Evolutionary conservation across 1,140 invertebrate species (phyloP).

Genomic region (Trichonephila clavipes): DNA sequence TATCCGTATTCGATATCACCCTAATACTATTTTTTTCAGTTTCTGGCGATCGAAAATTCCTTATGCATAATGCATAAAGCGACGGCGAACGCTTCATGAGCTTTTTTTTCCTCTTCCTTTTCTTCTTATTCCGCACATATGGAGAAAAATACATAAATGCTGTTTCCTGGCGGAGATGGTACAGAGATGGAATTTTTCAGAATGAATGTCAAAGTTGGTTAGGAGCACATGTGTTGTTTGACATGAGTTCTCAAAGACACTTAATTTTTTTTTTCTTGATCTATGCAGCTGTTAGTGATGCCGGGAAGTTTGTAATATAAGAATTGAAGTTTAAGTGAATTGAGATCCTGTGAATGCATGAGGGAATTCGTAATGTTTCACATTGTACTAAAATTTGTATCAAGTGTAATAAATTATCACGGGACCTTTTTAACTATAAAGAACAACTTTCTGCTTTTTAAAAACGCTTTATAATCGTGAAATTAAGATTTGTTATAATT

Average conservation of each 20-base stretch:
- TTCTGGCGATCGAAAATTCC: conserved; percentile 39
- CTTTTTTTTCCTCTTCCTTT: neutral
- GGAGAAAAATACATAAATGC: conserved; percentile 38
- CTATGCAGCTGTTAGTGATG: neutral
- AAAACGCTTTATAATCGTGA: too few species aligned
- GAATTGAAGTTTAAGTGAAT: too few species aligned
- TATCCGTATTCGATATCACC: conserved; percentile 70
- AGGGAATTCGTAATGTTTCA: too few species aligned
- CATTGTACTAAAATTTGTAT: too few species aligned
- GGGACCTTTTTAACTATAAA: too few species aligned
- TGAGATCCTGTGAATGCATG: too few species aligned
- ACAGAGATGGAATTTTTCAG: conserved; percentile 15
- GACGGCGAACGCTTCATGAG: conserved; percentile 24
- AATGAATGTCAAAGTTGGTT: conserved; percentile 27
- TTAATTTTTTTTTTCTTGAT: neutral
- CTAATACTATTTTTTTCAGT: conserved; percentile 58
- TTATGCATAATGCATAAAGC: conserved; percentile 56
- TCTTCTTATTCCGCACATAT: neutral
- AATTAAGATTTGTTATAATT: too few species aligned
- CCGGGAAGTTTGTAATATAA: neutral
- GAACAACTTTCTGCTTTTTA: too few species aligned
- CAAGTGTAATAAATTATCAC: too few species aligned
- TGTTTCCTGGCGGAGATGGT: neutral
- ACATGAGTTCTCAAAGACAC: conserved; percentile 6
- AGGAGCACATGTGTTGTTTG: conserved; percentile 12